Evolutionary conservation across 2,888 invertebrate species (phyloP).

Genomic region (Morpho deidamia): DNA sequence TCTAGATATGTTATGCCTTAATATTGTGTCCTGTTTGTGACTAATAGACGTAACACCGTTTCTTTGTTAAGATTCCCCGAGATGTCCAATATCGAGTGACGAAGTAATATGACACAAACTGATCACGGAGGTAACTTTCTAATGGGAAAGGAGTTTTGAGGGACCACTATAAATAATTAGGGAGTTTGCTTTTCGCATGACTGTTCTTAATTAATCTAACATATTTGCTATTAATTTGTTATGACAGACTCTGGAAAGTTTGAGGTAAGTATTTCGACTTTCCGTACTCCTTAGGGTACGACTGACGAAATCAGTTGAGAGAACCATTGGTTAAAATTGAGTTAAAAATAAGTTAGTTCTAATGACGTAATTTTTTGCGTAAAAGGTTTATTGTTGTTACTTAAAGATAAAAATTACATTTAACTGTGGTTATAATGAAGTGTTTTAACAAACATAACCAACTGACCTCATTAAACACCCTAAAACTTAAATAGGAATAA

Average conservation of each 20-base stretch:
- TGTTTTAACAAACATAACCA: too few species aligned
- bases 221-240: constrained; percentile 36
- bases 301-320: too few species aligned
- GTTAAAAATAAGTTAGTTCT: too few species aligned
- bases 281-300: too few species aligned
- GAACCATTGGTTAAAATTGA: too few species aligned
- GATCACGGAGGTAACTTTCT: constrained; percentile 44
- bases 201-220: constrained; percentile 60
- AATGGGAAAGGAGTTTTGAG: constrained; percentile 64
- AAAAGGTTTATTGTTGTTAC: too few species aligned
- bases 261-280: not conserved
- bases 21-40: constrained; percentile 11
- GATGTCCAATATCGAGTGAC: constrained; percentile 63
- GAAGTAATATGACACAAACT: constrained; percentile 25
- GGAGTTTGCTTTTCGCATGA: constrained; percentile 52
- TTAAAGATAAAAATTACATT: too few species aligned
- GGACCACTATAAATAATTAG: constrained; percentile 64
- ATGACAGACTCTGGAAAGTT: constrained; percentile 21
- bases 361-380: too few species aligned
- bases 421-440: too few species aligned
- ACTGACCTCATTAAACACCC: too few species aligned
- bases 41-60: constrained; percentile 29
- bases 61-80: constrained; percentile 52
- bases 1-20: not conserved
- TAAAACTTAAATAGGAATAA: too few species aligned